A percentile compares a stretch with the other conserved stretches of the same genome.
Conservation (phyloP, 2,113 vertebrate species). For the Pseudorasbora parva region DNA sequence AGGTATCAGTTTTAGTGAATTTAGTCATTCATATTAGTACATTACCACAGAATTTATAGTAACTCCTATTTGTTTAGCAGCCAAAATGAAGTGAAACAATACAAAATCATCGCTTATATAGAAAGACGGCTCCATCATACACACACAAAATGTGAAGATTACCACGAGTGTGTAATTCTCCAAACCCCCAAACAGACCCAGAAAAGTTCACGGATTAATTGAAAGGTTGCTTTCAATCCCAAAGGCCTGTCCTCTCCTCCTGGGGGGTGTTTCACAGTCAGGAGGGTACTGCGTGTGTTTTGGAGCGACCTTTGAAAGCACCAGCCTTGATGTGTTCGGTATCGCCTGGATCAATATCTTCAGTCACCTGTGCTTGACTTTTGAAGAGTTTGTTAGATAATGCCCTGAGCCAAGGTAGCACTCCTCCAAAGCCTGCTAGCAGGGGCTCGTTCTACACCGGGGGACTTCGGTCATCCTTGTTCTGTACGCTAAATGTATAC, state of each 20-base stretch:
- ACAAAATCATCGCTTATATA: not conserved
- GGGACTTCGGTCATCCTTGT: not conserved
- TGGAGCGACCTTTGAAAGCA: slow-evolving; percentile 24
- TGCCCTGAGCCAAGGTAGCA: slow-evolving; percentile 36
- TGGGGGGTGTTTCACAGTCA: not conserved
- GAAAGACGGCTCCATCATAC: not conserved
- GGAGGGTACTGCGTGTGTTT: not conserved
- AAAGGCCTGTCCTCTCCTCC: slow-evolving; percentile 5
- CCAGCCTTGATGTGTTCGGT: slow-evolving; percentile 19
- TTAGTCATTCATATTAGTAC: not conserved
- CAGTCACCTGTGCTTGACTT: slow-evolving; percentile 55
- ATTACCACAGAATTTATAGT: not conserved
- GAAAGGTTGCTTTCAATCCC: slow-evolving; percentile 28
- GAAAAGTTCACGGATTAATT: slow-evolving; percentile 11
- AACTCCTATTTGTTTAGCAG: not conserved
- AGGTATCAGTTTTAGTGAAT: not conserved
- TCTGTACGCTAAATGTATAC: not conserved
- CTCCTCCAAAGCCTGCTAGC: slow-evolving; percentile 6
- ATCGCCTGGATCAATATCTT: slow-evolving; percentile 45
- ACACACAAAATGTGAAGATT: not conserved
- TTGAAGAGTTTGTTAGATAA: slow-evolving; percentile 39
- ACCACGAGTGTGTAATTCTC: not conserved
- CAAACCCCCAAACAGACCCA: not conserved
- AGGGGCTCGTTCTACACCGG: not conserved
- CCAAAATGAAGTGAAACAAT: not conserved